A percentile compares a stretch with the other conserved stretches of the same genome.
Evolutionary conservation across 1,140 invertebrate genomes (phyloP).

Genomic region (Magallana gigas): DNA sequence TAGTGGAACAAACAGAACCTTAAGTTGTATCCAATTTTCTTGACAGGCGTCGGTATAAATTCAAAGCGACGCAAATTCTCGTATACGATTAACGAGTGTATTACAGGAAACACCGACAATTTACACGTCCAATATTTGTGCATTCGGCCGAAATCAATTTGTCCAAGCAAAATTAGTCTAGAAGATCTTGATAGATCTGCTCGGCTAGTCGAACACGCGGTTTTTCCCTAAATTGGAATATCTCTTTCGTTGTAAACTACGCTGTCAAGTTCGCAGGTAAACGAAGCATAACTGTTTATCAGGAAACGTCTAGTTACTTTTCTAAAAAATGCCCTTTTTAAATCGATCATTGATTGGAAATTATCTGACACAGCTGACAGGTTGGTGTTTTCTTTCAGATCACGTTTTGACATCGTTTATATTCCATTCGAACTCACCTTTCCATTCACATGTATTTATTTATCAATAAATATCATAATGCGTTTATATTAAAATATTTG

Average conservation of each 20-base stretch:
- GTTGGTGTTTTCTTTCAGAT: no score
- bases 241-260: neutral
- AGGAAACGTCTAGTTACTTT: neutral
- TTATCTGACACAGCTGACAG: no score
- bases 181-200: constrained; percentile 9
- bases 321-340: no score
- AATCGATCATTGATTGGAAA: no score
- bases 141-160: constrained; percentile 28
- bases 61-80: constrained; percentile 8
- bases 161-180: neutral
- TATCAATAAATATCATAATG: no score
- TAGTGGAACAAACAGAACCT: neutral
- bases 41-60: neutral
- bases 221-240: constrained; percentile 8
- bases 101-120: neutral
- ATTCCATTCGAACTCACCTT: no score
- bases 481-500: no score
- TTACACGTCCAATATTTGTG: constrained; percentile 35
- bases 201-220: neutral
- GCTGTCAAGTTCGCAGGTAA: neutral
- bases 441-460: no score
- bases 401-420: no score
- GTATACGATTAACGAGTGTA: constrained; percentile 13
- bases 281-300: neutral
- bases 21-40: constrained; percentile 30